Evolutionary conservation across 2,888 invertebrate species (phyloP).

Genomic region (Antitype chi): DNA sequence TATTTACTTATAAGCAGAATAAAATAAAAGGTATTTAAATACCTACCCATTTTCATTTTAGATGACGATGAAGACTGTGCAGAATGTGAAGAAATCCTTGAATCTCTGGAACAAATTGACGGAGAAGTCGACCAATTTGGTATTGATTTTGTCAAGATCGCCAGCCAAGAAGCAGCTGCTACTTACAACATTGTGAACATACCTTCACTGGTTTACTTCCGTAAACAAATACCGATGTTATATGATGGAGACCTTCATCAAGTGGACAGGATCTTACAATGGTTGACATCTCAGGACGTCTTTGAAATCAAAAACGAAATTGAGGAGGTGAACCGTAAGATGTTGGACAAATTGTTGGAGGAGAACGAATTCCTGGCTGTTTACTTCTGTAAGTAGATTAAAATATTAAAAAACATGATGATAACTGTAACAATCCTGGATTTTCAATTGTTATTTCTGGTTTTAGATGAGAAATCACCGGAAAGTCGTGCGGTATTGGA

Average conservation of each 20-base stretch:
- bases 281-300: conserved; percentile 98
- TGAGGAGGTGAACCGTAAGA: conserved; percentile 98
- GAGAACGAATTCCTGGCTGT: conserved; percentile 99
- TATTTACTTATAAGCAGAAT: background rate
- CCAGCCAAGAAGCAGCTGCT: conserved; percentile 95
- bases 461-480: conserved; percentile 94
- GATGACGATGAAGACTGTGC: conserved; percentile 97
- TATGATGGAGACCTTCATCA: conserved; percentile 97
- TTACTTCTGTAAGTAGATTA: conserved; percentile 95
- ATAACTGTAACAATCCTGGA: too few relatives aligned
- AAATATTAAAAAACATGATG: too few relatives aligned
- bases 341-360: conserved; percentile 98
- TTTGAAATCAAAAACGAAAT: conserved; percentile 99
- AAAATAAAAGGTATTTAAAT: background rate
- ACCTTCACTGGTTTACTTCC: conserved; percentile 96
- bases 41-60: conserved; percentile 60
- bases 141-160: conserved; percentile 98
- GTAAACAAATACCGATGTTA: conserved; percentile 95
- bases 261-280: conserved; percentile 95
- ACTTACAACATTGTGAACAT: conserved; percentile 95
- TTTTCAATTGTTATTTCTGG: background rate
- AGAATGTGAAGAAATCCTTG: conserved; percentile 97
- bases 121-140: conserved; percentile 98
- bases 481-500: conserved; percentile 96
- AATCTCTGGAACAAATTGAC: conserved; percentile 97